A percentile compares a stretch with the other conserved stretches of the same genome.
Evolutionary conservation across 2,113 vertebrate species (phyloP).

Genomic region (Amia ocellicauda): DNA sequence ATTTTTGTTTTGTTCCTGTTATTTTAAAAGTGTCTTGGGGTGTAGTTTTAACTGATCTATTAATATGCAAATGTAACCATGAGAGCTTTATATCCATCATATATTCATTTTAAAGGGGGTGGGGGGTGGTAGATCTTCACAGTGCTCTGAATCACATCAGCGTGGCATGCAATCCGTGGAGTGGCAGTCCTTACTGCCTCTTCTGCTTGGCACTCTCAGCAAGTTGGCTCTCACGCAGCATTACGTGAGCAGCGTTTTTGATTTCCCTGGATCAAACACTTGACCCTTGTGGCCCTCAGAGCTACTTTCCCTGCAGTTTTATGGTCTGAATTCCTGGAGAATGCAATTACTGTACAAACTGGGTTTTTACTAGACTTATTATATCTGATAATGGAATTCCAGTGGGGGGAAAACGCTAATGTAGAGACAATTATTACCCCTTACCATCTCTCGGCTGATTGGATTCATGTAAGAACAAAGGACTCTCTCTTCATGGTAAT

Average conservation of each 20-base stretch:
- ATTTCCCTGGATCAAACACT: conserved; percentile 3
- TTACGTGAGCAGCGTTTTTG: background rate
- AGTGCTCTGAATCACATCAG: too few relatives aligned
- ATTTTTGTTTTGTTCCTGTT: too few relatives aligned
- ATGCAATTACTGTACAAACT: background rate
- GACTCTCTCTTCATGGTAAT: too few relatives aligned
- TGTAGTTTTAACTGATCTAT: too few relatives aligned
- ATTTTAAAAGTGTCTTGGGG: too few relatives aligned
- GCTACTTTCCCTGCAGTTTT: background rate
- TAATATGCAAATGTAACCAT: too few relatives aligned
- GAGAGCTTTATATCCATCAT: too few relatives aligned
- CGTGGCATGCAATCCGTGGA: too few relatives aligned
- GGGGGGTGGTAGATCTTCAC: too few relatives aligned
- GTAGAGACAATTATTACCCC: background rate
- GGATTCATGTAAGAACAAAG: too few relatives aligned
- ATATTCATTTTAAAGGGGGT: too few relatives aligned
- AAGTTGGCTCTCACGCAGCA: background rate
- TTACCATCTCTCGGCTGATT: background rate
- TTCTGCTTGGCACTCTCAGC: background rate
- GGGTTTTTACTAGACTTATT: background rate
- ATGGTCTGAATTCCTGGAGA: background rate
- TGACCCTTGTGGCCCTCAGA: background rate
- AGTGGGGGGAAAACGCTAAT: background rate
- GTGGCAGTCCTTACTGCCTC: background rate
- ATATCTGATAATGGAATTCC: background rate